These are phyloP conservation scores for Holacanthus passer DNA, from an alignment of 2,113 vertebrate species.

Conservation along the genomic window DNA sequence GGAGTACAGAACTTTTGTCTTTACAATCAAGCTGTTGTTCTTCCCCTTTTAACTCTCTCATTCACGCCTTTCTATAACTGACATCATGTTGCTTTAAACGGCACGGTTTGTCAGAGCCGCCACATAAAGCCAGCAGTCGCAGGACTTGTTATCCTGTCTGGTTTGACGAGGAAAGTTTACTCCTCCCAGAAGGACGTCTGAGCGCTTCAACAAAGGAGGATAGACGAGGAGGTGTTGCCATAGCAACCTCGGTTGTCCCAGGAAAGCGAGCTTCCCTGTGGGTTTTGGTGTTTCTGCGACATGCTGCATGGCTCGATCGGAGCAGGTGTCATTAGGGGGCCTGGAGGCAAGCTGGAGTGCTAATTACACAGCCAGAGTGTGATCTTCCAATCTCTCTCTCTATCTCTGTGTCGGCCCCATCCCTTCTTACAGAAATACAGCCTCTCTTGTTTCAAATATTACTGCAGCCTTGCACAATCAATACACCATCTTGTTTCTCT, in stretches of 20 bases:
- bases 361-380: conserved; percentile 73
- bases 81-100: conserved; percentile 28
- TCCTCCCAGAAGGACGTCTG: conserved; percentile 44
- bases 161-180: conserved; percentile 58
- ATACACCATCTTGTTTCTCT: conserved; percentile 37
- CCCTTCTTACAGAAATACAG: conserved; percentile 17
- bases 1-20: conserved; percentile 10
- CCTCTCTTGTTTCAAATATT: conserved; percentile 18
- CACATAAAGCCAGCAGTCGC: conserved; percentile 19
- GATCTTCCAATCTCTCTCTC: conserved; percentile 52
- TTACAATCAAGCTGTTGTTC: conserved; percentile 4
- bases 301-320: conserved; percentile 47
- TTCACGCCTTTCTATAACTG: conserved; percentile 7
- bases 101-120: conserved; percentile 27
- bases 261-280: conserved; percentile 61
- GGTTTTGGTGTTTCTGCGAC: conserved; percentile 58
- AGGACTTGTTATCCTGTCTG: conserved; percentile 36
- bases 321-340: conserved; percentile 69
- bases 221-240: conserved; percentile 69
- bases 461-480: not conserved
- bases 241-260: conserved; percentile 69
- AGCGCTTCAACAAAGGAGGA: conserved; percentile 51
- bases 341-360: conserved; percentile 65
- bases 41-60: conserved; percentile 13
- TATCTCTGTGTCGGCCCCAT: conserved; percentile 18